Evolutionary conservation across 2,888 invertebrate genomes (phyloP).

Genomic region (Phyllotreta cruciferae): DNA sequence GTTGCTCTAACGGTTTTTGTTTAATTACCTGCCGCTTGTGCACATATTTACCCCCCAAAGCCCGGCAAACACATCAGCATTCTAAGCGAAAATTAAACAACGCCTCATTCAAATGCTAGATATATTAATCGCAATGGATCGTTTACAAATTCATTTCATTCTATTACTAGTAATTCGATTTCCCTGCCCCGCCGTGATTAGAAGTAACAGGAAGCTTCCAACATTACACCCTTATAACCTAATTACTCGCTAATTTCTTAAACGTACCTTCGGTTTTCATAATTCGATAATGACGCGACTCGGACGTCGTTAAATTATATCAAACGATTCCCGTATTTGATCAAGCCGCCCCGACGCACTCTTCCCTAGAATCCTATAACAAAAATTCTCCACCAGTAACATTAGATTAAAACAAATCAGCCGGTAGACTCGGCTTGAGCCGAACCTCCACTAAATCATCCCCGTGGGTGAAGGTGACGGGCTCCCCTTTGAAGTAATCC

Average conservation of each 20-base stretch:
- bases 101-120: too few species aligned
- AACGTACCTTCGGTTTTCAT: slow-evolving; percentile 29
- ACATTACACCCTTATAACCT: slow-evolving; percentile 22
- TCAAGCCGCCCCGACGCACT: slow-evolving; percentile 5
- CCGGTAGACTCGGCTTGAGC: slow-evolving; percentile 38
- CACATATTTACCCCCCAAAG: too few species aligned
- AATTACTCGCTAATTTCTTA: slow-evolving; percentile 26
- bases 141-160: too few species aligned
- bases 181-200: slow-evolving; percentile 13
- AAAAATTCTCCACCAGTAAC: too few species aligned
- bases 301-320: slow-evolving; percentile 29
- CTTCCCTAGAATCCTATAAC: neutral
- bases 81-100: too few species aligned
- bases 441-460: slow-evolving; percentile 35
- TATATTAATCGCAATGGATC: too few species aligned
- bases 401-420: slow-evolving; percentile 31
- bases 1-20: too few species aligned
- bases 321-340: slow-evolving; percentile 25
- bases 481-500: slow-evolving; percentile 40
- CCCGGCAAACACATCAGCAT: too few species aligned
- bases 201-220: slow-evolving; percentile 8
- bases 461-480: slow-evolving; percentile 36
- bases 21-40: too few species aligned
- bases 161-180: neutral
- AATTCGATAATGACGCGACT: slow-evolving; percentile 29